phyloP scores from a whole-genome alignment of 1,140 invertebrate genomes.

The Agrypnia vestita region DNA sequence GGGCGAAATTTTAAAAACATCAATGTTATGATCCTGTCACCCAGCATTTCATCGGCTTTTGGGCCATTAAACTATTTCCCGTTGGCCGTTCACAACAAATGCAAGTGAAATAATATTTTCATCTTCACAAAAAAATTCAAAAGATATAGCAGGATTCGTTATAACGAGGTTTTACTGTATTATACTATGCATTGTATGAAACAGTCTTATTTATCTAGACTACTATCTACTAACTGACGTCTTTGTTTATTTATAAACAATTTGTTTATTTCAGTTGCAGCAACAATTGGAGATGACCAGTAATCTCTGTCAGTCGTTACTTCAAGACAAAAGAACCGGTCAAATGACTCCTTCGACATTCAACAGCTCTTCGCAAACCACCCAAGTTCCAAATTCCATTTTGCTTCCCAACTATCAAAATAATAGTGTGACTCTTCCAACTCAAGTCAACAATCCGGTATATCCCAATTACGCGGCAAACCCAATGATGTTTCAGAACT shows the following conservation, averaged over 20 bases:
- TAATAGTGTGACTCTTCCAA: slow-evolving; percentile 2
- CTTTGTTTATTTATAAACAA: slow-evolving; percentile 1
- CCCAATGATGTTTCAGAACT: slow-evolving; percentile 12
- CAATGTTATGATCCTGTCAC: too few species aligned
- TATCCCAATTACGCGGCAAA: slow-evolving; percentile 21
- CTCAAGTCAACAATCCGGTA: not conserved
- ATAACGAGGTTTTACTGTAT: too few species aligned
- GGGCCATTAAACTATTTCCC: too few species aligned
- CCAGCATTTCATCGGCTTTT: too few species aligned
- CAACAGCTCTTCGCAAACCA: slow-evolving; percentile 33
- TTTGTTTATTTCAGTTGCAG: slow-evolving; percentile 51
- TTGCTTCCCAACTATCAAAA: slow-evolving; percentile 46
- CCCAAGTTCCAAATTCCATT: slow-evolving; percentile 28
- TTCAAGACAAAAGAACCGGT: slow-evolving; percentile 52
- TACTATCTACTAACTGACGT: too few species aligned
- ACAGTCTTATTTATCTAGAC: too few species aligned
- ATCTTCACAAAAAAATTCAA: too few species aligned
- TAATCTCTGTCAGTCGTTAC: slow-evolving; percentile 55
- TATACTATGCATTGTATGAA: too few species aligned
- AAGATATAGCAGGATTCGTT: too few species aligned
- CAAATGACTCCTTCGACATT: slow-evolving; percentile 23
- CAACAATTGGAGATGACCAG: slow-evolving; percentile 60
- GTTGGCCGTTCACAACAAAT: too few species aligned
- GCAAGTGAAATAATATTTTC: too few species aligned
- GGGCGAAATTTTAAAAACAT: too few species aligned